Evolutionary conservation across 2,113 vertebrate species (phyloP).

Genomic region (Gnathonemus longibarbis): DNA sequence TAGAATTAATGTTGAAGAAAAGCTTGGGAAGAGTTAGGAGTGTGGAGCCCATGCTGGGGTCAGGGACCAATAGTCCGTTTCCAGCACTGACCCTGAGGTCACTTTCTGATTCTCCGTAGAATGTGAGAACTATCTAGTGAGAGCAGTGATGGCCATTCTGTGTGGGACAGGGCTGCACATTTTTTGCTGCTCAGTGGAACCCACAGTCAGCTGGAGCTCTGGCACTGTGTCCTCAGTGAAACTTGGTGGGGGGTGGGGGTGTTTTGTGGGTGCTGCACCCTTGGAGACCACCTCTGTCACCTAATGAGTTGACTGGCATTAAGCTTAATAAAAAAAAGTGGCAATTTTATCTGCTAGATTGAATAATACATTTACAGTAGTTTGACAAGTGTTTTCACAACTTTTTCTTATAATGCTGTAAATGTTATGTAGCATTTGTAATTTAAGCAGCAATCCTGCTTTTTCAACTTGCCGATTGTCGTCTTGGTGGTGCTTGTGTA

Average conservation of each 20-base stretch:
- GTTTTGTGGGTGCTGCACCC: neutral
- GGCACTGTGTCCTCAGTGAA: neutral
- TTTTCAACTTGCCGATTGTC: neutral
- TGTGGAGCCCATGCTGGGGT: neutral
- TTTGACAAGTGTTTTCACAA: neutral
- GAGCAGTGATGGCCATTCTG: neutral
- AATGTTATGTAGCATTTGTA: neutral
- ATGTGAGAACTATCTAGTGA: neutral
- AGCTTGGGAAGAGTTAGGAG: neutral
- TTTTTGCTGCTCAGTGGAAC: neutral
- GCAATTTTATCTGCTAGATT: neutral
- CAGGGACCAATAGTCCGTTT: neutral
- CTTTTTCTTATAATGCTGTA: neutral
- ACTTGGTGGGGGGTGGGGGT: neutral
- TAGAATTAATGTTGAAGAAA: neutral
- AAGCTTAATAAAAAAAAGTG: neutral
- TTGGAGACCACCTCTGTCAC: neutral
- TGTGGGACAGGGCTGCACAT: neutral
- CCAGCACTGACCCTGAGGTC: neutral
- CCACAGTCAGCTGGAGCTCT: neutral
- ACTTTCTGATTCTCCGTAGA: neutral
- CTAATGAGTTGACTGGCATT: neutral
- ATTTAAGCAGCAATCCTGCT: neutral
- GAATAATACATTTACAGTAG: neutral
- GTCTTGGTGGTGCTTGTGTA: neutral